phyloP scores from a whole-genome alignment of 1,140 invertebrate genomes.

The Bombus sylvicola region DNA sequence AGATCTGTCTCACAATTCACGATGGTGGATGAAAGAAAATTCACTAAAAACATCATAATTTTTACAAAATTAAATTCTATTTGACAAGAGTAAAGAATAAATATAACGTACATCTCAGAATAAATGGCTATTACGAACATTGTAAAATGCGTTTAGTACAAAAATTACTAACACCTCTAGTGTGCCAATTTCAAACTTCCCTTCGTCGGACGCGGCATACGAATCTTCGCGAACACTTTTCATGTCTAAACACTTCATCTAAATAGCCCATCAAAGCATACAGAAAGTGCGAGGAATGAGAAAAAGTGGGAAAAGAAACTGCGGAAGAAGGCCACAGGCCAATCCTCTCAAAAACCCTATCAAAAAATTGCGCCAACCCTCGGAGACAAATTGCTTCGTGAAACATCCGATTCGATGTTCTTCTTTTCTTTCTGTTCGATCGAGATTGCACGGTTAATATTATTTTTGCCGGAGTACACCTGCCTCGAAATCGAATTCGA shows the following conservation, averaged over 20 bases:
- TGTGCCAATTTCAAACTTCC: background rate
- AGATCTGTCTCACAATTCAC: too few relatives aligned
- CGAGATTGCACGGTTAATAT: slow-evolving; percentile 14
- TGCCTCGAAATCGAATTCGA: slow-evolving; percentile 29
- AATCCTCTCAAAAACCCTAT: too few relatives aligned
- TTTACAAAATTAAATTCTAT: too few relatives aligned
- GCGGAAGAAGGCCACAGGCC: background rate
- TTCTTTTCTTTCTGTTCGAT: background rate
- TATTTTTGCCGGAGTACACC: slow-evolving; percentile 20
- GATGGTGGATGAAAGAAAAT: too few relatives aligned
- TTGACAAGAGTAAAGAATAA: too few relatives aligned
- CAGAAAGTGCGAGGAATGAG: background rate
- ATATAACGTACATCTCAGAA: too few relatives aligned
- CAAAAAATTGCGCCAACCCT: background rate
- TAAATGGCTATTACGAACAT: too few relatives aligned
- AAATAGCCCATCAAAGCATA: background rate
- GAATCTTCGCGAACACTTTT: background rate
- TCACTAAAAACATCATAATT: too few relatives aligned
- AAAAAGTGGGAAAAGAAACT: background rate
- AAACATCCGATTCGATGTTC: background rate
- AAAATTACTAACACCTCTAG: background rate
- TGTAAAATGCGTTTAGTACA: too few relatives aligned
- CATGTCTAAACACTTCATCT: background rate
- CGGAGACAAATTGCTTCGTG: slow-evolving; percentile 11
- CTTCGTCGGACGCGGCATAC: background rate